A percentile compares a stretch with the other conserved stretches of the same genome.
Conservation (phyloP, 1,140 invertebrate species). For the Cyclargus thomasi region DNA sequence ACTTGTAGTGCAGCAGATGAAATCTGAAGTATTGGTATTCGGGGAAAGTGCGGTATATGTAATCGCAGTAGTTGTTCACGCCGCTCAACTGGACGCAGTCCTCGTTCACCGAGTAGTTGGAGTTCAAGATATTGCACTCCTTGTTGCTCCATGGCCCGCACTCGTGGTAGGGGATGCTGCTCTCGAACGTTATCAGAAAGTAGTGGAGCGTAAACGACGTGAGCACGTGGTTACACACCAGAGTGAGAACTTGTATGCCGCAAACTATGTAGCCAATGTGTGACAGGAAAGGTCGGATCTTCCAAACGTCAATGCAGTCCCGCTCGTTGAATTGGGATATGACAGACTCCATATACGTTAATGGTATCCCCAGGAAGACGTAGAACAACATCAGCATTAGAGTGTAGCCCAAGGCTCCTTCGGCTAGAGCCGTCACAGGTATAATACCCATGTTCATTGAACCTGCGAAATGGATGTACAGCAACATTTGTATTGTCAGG, state of each 20-base stretch:
- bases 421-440: slow-evolving; percentile 32
- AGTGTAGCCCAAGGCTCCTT: slow-evolving; percentile 39
- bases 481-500: background rate
- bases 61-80: slow-evolving; percentile 35
- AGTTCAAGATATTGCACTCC: slow-evolving; percentile 42
- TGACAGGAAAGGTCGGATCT: slow-evolving; percentile 45
- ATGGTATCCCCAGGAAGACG: slow-evolving; percentile 72
- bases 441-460: slow-evolving; percentile 31
- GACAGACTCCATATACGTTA: slow-evolving; percentile 80
- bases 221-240: slow-evolving; percentile 46
- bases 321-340: slow-evolving; percentile 79
- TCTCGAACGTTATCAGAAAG: slow-evolving; percentile 58
- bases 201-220: slow-evolving; percentile 52
- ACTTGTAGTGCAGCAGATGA: slow-evolving; percentile 31
- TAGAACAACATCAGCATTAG: slow-evolving; percentile 32
- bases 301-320: slow-evolving; percentile 77
- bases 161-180: slow-evolving; percentile 46
- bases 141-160: slow-evolving; percentile 49
- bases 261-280: slow-evolving; percentile 48
- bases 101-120: slow-evolving; percentile 51
- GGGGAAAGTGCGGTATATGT: slow-evolving; percentile 46
- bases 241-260: slow-evolving; percentile 38
- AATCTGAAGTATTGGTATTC: slow-evolving; percentile 57
- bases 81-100: slow-evolving; percentile 40
- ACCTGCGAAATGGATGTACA: background rate